A percentile compares a stretch with the other conserved stretches of the same genome.
Evolutionary conservation across 1,140 invertebrate genomes (phyloP).

Genomic region (Marisa cornuarietis): DNA sequence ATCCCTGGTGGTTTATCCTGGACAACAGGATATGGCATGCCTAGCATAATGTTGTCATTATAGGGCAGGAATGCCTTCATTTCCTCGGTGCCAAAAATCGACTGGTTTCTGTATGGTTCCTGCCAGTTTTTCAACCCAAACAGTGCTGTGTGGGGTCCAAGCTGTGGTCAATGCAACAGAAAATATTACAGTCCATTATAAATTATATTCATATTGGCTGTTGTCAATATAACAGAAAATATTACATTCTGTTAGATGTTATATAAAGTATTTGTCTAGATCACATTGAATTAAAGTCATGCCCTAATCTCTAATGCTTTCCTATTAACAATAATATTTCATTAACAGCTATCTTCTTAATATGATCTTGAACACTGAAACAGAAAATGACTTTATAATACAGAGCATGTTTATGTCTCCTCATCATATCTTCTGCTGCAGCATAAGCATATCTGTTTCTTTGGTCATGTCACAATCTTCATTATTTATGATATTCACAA

Average conservation of each 20-base stretch:
- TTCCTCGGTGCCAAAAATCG: conserved; percentile 49
- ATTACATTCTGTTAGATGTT: no score
- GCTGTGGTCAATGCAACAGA: conserved; percentile 7
- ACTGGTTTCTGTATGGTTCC: conserved; percentile 30
- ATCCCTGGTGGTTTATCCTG: background rate
- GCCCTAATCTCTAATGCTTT: no score
- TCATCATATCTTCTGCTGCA: background rate
- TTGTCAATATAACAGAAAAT: no score
- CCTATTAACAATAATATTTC: no score
- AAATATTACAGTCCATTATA: background rate
- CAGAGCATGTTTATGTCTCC: background rate
- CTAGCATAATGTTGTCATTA: conserved; percentile 31
- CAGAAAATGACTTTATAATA: no score
- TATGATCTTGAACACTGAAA: no score
- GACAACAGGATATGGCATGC: conserved; percentile 45
- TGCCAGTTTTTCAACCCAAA: conserved; percentile 56
- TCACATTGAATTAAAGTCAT: no score
- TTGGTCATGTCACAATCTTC: no score
- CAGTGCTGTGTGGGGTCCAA: conserved; percentile 35
- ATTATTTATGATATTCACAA: no score
- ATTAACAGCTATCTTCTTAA: no score
- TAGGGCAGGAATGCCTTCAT: conserved; percentile 52
- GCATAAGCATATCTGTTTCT: no score
- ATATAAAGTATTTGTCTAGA: no score
- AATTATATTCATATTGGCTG: background rate